Base-by-base conservation (phyloP, 2,113 vertebrate species). In the Pyxicephalus adspersus region DNA sequence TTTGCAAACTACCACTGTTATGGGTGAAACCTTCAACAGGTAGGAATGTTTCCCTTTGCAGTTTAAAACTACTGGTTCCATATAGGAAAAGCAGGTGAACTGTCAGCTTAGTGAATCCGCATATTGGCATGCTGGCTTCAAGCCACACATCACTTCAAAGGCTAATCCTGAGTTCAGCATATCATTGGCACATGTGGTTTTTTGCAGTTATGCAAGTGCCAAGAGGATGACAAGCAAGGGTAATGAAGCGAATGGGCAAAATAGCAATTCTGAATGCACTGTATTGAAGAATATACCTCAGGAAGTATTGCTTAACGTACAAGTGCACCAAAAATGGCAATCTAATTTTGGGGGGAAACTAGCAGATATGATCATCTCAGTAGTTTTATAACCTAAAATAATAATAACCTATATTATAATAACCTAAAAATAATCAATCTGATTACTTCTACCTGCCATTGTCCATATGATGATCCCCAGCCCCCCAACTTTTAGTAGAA, bases 11-110 rank as follows among this genome's bases (percentile, higher is more conserved):
- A 38, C 15, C 45, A 20, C 9, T 63, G 73, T 45, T 63, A 51
- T n/a, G 34, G 18, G 38, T n/a, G 25, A 50, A 57, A 61, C 31
- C 23, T 61, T 31, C 60, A 65, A 16, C 50, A 61, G 72, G 57
- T 76, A 51, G 50, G 31, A 76, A 76, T 76, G 73, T 61, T 45
- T 51, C 63, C 22, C 58, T 63, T 63, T 50, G 52, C n/a, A 58
- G 67, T 19, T 57, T 74, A 52, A 26, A 13, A 34, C 71, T 8
- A 31, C 29, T 23, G 29, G 38, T 58, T 34, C 26, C 23, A 22
- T 20, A 74, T 58, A 54, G 23, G 71, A 60, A 58, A 74, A 23
- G 29, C 71, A 23, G 71, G n/a, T 60, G 29, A 74, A 38, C n/a
- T 34, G 71, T 60, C n/a, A 5, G 15, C 55, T 17, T 28, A 1